A percentile compares a stretch with the other conserved stretches of the same genome.
phyloP scores from a whole-genome alignment of 1,140 invertebrate species.

The Mamestra configurata region DNA sequence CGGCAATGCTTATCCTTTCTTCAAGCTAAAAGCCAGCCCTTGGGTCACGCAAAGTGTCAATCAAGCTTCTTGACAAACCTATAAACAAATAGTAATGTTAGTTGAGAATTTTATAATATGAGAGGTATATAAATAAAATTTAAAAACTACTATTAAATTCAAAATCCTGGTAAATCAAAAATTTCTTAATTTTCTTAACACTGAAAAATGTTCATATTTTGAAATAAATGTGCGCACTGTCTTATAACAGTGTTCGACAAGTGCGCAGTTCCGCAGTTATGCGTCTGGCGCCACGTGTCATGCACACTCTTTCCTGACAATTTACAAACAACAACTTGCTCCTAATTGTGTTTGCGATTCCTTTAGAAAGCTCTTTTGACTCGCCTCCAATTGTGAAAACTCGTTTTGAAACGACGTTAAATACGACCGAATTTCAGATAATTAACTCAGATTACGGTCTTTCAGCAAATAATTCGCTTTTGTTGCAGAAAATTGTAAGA shows the following conservation, averaged over 20 bases:
- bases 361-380: slow-evolving; percentile 84
- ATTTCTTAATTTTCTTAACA: too few species aligned
- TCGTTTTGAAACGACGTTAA: slow-evolving; percentile 83
- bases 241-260: not conserved
- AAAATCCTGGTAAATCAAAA: too few species aligned
- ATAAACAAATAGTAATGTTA: too few species aligned
- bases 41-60: too few species aligned
- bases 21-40: too few species aligned
- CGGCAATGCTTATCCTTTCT: too few species aligned
- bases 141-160: too few species aligned
- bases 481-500: slow-evolving; percentile 77
- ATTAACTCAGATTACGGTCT: slow-evolving; percentile 85
- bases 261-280: slow-evolving; percentile 55
- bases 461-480: slow-evolving; percentile 79
- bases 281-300: slow-evolving; percentile 62
- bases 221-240: too few species aligned
- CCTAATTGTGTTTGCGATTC: slow-evolving; percentile 85
- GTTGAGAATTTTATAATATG: too few species aligned
- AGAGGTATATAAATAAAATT: too few species aligned
- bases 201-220: too few species aligned
- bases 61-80: too few species aligned
- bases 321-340: slow-evolving; percentile 81
- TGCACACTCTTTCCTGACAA: slow-evolving; percentile 77
- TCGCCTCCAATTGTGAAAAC: slow-evolving; percentile 82
- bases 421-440: slow-evolving; percentile 84